Evolutionary conservation across 2,797 vertebrate species (phyloP), one percentile per base, ranked within the genome.

Genomic region (Mus caroli): DNA sequence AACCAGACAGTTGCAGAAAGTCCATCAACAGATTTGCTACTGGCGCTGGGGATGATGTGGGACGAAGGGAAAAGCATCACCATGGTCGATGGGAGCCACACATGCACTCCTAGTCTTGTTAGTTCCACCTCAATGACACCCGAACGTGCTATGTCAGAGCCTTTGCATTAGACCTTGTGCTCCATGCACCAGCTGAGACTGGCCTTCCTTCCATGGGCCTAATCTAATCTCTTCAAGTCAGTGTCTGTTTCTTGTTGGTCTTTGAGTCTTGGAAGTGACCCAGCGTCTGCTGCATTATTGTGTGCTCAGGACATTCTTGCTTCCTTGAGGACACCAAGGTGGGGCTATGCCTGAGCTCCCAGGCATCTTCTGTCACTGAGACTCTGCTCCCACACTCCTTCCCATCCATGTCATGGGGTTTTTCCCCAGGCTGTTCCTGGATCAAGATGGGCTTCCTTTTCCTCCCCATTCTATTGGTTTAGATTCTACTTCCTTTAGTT

Each of bases 401-500:
- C 6, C n/a, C 34, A 34, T n/a, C 6, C 3, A 0, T 40, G n/a
- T 34, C 4, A 19, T 24, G 20, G 20, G 7, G 1, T 11, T 62
- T 34, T n/a, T 37, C 52, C 54, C 89, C 46, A 28, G 15, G 34
- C 77, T 52, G 0, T 62, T n/a, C 37, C 79, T 92, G 22, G 31
- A 34, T 80, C 12, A 54, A 71, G 40, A 69, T 19, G 13, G 8
- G 22, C 46, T 80, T 92, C 22, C 84, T 83, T 88, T 60, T 37
- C 26, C 20, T 75, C 4, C 56, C 46, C 37, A 20, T 43, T 22
- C 31, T 76, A 37, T 75, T n/a, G 26, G 58, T 75, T 78, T 82
- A 85, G 80, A 80, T 50, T 90, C 54, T 92, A 12, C 10, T 80
- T 94, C 46, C 54, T 93, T 96, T 89, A 89, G 50, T 22, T 11